These are phyloP conservation scores for Argyrosomus regius DNA, from an alignment of 2,797 vertebrate genomes.

Conservation along the genomic window DNA sequence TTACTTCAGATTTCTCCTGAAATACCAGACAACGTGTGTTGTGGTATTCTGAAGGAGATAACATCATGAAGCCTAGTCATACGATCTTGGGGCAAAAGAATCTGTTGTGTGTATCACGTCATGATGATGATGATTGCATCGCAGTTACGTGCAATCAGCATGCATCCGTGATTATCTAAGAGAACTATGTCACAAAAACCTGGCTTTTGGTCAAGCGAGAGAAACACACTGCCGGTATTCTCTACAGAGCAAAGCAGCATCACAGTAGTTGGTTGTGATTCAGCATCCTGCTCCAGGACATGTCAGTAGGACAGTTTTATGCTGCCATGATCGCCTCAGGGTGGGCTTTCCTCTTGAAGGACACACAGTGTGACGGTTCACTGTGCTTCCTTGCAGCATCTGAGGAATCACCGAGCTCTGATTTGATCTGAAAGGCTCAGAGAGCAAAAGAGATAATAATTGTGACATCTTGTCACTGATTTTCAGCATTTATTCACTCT, in stretches of 20 bases:
- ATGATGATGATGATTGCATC: not conserved
- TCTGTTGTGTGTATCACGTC: not conserved
- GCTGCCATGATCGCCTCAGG: not conserved
- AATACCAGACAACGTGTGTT: not conserved
- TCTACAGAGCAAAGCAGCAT: not conserved
- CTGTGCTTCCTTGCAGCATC: constrained; percentile 17
- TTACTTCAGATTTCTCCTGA: not conserved
- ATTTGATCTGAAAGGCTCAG: constrained; percentile 25
- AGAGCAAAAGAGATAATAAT: not conserved
- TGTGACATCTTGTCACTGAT: constrained; percentile 21
- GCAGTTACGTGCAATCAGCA: not conserved
- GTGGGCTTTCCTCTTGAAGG: constrained; percentile 24
- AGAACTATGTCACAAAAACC: not conserved
- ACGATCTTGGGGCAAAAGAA: not conserved
- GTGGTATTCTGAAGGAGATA: not conserved
- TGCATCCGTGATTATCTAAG: not conserved
- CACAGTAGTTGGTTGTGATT: constrained; percentile 13
- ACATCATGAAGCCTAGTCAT: accelerated
- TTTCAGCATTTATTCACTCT: constrained; percentile 10
- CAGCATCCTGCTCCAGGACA: constrained; percentile 1
- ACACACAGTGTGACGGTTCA: constrained; percentile 6
- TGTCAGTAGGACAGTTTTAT: constrained; percentile 15
- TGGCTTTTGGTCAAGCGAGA: not conserved
- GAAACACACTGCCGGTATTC: not conserved
- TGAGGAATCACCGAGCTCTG: not conserved